Conservation (phyloP, 1,140 invertebrate species). For the Calephelis nemesis region DNA sequence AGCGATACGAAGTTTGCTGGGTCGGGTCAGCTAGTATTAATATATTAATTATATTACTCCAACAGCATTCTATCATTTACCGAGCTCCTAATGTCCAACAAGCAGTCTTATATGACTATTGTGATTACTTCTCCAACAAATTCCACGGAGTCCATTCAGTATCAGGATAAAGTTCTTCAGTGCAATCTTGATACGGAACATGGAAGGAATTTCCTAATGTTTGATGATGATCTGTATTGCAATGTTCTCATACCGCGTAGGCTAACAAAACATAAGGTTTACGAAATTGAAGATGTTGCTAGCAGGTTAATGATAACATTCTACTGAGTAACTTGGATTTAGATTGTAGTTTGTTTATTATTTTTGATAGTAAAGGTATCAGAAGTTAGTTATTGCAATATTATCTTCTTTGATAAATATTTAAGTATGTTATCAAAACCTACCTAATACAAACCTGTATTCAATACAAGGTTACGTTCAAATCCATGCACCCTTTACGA, state of each 20-base stretch:
- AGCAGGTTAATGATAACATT: slow-evolving; percentile 48
- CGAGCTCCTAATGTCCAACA: slow-evolving; percentile 43
- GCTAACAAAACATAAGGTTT: slow-evolving; percentile 41
- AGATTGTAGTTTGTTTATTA: background rate
- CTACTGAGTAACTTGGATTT: slow-evolving; percentile 10
- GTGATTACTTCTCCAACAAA: slow-evolving; percentile 36
- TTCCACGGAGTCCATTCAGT: slow-evolving; percentile 35
- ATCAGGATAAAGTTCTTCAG: slow-evolving; percentile 50
- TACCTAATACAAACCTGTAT: too few species aligned
- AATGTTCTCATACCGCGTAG: slow-evolving; percentile 44
- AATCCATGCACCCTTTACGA: too few species aligned
- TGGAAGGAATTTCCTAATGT: slow-evolving; percentile 60
- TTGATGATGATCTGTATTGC: slow-evolving; percentile 50
- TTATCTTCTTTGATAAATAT: too few species aligned
- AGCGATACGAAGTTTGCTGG: too few species aligned
- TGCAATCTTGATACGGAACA: slow-evolving; percentile 59
- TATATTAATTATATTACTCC: background rate
- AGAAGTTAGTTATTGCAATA: too few species aligned
- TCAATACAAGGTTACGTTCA: too few species aligned
- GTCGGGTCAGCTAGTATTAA: too few species aligned
- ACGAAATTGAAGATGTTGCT: slow-evolving; percentile 63
- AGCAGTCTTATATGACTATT: slow-evolving; percentile 45
- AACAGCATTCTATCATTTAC: slow-evolving; percentile 20
- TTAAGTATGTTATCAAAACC: too few species aligned
- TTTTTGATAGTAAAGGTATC: too few species aligned